Evolutionary conservation across 1,140 invertebrate species (phyloP), one percentile per base, ranked within the genome.

Genomic region (Battus philenor): DNA sequence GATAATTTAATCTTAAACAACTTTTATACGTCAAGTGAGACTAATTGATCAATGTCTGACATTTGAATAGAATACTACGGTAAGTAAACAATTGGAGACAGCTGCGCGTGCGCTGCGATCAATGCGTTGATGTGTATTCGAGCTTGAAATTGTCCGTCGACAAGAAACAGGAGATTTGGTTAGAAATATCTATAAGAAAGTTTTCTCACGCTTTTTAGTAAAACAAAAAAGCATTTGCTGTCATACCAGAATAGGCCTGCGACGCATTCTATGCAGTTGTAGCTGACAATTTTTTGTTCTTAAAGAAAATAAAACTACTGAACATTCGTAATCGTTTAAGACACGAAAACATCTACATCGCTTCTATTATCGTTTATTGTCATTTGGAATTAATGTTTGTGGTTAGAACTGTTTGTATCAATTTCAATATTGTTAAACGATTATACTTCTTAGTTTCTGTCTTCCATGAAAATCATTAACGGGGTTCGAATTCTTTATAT

Each of bases 131-230:
- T 34, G 32, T 34, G 32, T 16, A 34, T 10, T 36, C 15, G 17
- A 36, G 15, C 33, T 36, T 36, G 33, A 36, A 36, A 36, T 36
- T 36, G 33, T 22, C 33, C n/a, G 16, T 9, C 32, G 17, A 36
- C 15, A 36, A 20, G 17, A 10, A 18, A 33, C 17, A 36, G 8
- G 8, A 33, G 17, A 36, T 36, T 36, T 11, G 32, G 32, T 34
- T 34, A 20, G 16, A 11, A 36, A 36, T 22, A 10, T 36, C 33
- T 9, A 17, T 36, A 36, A 36, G 33, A 36, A 36, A 36, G 17
- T 17, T 20, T 36, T 36, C 33, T 36, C 33, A 36, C 33, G 33
- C 15, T 17, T 36, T 36, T 36, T 36, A 18, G 15, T 36, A 9
- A 33, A 13, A 16, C 9, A 18, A 36, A 36, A 34, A 36, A 36